Conservation (phyloP, 2,797 vertebrate genomes). For the Argya squamiceps region DNA sequence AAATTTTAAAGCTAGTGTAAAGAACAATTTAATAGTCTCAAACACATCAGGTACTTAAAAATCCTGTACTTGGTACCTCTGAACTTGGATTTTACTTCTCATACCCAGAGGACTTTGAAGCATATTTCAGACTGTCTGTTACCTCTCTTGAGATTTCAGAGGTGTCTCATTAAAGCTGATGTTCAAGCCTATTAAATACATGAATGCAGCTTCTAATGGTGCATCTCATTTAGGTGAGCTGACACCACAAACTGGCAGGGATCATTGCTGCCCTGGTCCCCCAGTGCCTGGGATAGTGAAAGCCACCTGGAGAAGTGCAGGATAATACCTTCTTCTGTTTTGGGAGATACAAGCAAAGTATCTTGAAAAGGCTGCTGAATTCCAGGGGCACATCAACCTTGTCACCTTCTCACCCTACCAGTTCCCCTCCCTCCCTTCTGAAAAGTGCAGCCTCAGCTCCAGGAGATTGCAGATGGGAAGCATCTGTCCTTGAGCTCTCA, state of each 20-base stretch:
- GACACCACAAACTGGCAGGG: not conserved
- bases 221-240: conserved; percentile 36
- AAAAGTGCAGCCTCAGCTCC: conserved; percentile 14
- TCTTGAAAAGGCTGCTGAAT: not conserved
- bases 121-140: conserved; percentile 23
- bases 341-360: not conserved
- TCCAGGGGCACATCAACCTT: not conserved
- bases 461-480: not conserved
- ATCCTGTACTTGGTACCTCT: not conserved
- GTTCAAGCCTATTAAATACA: conserved; percentile 26
- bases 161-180: conserved; percentile 47
- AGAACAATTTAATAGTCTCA: conserved; percentile 1
- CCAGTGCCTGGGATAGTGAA: not conserved
- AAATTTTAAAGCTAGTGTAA: conserved; percentile 17
- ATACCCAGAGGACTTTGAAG: conserved; percentile 14
- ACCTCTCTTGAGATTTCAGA: conserved; percentile 20
- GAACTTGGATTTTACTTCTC: conserved; percentile 5
- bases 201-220: not conserved
- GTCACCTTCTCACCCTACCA: not conserved
- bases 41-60: conserved; percentile 5
- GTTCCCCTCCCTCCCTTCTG: not conserved
- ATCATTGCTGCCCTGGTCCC: not conserved
- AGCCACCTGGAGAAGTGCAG: not conserved
- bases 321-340: not conserved
- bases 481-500: conserved; percentile 20